Evolutionary conservation across 2,888 invertebrate genomes (phyloP).

Genomic region (Pandemis heparana): DNA sequence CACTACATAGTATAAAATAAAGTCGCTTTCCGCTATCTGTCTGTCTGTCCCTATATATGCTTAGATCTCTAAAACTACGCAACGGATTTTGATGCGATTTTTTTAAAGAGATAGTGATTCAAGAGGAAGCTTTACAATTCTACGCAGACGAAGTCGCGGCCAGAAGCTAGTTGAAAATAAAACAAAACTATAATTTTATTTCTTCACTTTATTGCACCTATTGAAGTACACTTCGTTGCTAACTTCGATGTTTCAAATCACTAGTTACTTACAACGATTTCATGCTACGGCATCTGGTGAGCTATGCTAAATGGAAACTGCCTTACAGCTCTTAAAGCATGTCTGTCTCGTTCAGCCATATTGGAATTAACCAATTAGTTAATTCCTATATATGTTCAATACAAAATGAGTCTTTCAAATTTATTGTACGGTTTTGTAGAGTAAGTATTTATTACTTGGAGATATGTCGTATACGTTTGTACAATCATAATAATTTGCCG

Average conservation of each 20-base stretch:
- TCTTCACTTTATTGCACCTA: slow-evolving; percentile 84
- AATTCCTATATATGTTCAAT: slow-evolving; percentile 5
- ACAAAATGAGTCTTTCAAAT: slow-evolving; percentile 34
- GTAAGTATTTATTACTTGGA: not conserved
- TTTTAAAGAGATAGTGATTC: too few relatives aligned
- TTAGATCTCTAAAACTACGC: too few relatives aligned
- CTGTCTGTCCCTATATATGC: too few relatives aligned
- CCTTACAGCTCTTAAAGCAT: slow-evolving; percentile 10
- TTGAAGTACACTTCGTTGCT: slow-evolving; percentile 82
- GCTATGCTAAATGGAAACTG: slow-evolving; percentile 22
- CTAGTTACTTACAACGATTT: slow-evolving; percentile 48
- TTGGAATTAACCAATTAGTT: too few relatives aligned
- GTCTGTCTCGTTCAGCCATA: not conserved
- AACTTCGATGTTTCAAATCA: slow-evolving; percentile 69
- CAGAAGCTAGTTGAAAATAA: slow-evolving; percentile 54
- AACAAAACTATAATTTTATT: slow-evolving; percentile 56
- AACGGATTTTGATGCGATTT: too few relatives aligned
- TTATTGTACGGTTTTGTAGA: not conserved
- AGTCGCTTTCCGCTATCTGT: too few relatives aligned
- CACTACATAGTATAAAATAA: too few relatives aligned
- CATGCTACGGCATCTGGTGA: slow-evolving; percentile 16
- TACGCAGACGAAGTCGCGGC: too few relatives aligned
- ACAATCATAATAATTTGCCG: not conserved
- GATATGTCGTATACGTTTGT: not conserved
- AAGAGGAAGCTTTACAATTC: too few relatives aligned